Conservation (phyloP, 2,888 invertebrate species). For the Eumerus sabulonum region DNA sequence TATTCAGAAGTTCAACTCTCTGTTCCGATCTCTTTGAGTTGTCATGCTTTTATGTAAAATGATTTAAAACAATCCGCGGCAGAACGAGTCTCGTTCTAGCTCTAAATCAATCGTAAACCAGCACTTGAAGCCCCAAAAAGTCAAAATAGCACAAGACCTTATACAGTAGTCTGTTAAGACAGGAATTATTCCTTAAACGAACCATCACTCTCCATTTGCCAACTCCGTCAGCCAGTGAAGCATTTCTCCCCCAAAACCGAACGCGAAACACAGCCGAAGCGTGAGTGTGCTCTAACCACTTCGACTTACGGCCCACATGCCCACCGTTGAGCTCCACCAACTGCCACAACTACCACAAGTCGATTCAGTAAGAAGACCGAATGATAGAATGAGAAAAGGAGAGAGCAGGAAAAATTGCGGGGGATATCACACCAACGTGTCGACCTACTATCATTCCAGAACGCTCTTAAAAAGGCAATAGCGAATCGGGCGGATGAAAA, state of each 20-base stretch:
- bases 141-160: too few species aligned
- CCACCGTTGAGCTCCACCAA: conserved; percentile 17
- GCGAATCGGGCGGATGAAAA: conserved; percentile 14
- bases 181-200: too few species aligned
- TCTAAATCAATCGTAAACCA: too few species aligned
- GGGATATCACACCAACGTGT: conserved; percentile 37
- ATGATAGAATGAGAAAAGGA: conserved; percentile 7
- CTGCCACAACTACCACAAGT: not conserved
- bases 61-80: too few species aligned
- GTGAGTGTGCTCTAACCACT: too few species aligned
- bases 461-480: conserved; percentile 52
- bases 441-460: conserved; percentile 53
- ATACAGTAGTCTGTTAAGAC: too few species aligned
- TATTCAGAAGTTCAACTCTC: too few species aligned
- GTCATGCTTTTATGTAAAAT: too few species aligned
- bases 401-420: conserved; percentile 49
- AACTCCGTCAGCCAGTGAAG: not conserved
- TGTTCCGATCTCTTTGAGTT: too few species aligned
- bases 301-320: conserved; percentile 31
- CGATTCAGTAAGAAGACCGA: not conserved
- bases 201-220: not conserved
- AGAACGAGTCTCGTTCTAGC: too few species aligned
- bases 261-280: not conserved
- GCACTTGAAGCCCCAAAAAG: too few species aligned
- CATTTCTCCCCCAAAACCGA: conserved; percentile 23